Evolutionary conservation across 2,797 vertebrate genomes (phyloP), one percentile per base, ranked within the genome.

Genomic region (Spondyliosoma cantharus): DNA sequence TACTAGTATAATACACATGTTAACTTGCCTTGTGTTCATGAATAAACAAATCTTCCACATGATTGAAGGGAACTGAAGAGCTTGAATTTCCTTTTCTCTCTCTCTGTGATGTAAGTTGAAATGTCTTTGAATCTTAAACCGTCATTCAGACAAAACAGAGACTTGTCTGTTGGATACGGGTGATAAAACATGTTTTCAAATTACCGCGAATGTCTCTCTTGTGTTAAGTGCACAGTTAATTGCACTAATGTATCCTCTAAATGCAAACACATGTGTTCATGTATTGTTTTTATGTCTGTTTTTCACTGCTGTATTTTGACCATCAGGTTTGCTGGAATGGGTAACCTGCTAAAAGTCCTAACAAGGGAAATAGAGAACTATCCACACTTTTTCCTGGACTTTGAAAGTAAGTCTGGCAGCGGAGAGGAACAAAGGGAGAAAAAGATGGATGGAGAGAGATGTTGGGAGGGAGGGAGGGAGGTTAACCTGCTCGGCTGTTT

Each of bases 311-410:
- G 78, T 95, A 91, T 93, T 94, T 84, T 82, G 88, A 94, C 95
- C 95, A 97, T 94, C 95, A 99, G 98, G 97, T 98, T 97, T 97
- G 97, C 98, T 97, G 97, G 97, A 93, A 99, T 99, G 98, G 98
- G 98, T 97, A 99, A 99, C 96, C 97, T 99, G 95, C 98, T 99
- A 95, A 99, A 99, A 96, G 98, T 99, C 96, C 97, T 99, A 95
- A 98, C 98, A 96, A 97, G 98, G 95, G 98, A 99, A 96, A 99
- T 99, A 96, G 98, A 99, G 96, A 99, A 99, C 96, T 99, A 98
- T 96, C 98, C 98, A 92, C 97, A 98, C 96, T 99, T 99, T 97
- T 99, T 99, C 96, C 97, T 99, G 97, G 98, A 99, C 96, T 99
- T 99, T 96, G 98, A 99, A 98, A 99, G 98, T 99, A 99, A 99